These are phyloP conservation scores for Poecile atricapillus DNA, from an alignment of 2,113 vertebrate genomes.

Conservation along the genomic window DNA sequence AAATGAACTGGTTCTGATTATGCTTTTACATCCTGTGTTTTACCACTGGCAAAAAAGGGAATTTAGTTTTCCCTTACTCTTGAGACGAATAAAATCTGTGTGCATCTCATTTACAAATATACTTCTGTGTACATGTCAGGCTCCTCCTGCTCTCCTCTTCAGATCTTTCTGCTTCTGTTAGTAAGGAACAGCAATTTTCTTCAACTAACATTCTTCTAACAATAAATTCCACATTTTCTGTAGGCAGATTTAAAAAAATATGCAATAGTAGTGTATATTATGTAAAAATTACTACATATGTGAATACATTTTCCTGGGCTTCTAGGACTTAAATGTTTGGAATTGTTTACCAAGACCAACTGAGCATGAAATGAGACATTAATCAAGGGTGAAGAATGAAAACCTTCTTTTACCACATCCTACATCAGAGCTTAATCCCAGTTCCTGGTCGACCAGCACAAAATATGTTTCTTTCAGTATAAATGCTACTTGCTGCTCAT, in stretches of 20 bases:
- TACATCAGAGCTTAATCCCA: neutral
- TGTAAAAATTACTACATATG: neutral
- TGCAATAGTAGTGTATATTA: neutral
- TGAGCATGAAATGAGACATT: neutral
- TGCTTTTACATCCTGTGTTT: constrained; percentile 20
- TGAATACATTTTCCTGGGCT: neutral
- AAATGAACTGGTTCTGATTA: neutral
- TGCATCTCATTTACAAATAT: neutral
- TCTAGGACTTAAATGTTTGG: neutral
- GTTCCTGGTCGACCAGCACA: neutral
- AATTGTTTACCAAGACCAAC: neutral
- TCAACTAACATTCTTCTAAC: neutral
- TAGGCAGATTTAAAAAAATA: neutral
- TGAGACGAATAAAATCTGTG: neutral
- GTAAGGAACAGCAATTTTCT: neutral
- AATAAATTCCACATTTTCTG: neutral
- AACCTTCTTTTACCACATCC: neutral
- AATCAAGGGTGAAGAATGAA: neutral
- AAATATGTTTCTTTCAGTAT: neutral
- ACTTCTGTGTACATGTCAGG: neutral
- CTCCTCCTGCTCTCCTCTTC: neutral
- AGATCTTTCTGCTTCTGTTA: neutral
- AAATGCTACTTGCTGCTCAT: neutral
- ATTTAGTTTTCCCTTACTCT: neutral
- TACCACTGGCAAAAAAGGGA: neutral